phyloP scores from a whole-genome alignment of 92 coral and sea anemone species.

The Paragorgia papillata region DNA sequence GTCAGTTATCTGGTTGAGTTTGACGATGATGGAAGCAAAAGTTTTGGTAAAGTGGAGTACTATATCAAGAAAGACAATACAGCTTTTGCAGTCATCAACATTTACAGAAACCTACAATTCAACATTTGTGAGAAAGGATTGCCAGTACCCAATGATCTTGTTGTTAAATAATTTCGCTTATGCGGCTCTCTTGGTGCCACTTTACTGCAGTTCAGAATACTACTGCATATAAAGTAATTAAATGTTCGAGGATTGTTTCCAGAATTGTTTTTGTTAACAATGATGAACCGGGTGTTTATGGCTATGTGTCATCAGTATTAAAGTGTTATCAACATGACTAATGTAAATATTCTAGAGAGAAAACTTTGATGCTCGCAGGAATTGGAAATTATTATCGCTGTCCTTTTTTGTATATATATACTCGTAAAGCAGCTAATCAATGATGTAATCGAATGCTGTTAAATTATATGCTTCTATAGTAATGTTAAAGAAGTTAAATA shows the following conservation, averaged over 20 bases:
- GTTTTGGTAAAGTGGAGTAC: constrained; percentile 61
- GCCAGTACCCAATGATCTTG: constrained; percentile 55
- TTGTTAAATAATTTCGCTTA: constrained; percentile 49
- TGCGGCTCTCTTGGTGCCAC: constrained; percentile 55
- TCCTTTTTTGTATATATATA: no score
- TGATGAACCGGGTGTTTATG: constrained; percentile 55
- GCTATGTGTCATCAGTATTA: constrained; percentile 62
- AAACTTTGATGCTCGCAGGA: no score
- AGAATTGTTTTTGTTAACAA: constrained; percentile 55
- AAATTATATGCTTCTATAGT: no score
- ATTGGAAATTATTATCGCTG: no score
- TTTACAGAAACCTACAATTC: constrained; percentile 29
- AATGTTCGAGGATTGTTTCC: constrained; percentile 45
- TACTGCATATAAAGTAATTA: constrained; percentile 40
- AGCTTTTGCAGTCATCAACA: constrained; percentile 55
- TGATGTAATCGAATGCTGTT: no score
- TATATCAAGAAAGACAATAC: constrained; percentile 48
- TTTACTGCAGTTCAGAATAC: constrained; percentile 58
- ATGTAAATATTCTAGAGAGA: no score
- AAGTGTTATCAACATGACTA: constrained; percentile 76
- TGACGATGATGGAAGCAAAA: not conserved
- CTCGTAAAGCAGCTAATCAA: no score
- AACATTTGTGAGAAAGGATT: constrained; percentile 56
- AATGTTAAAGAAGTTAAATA: no score
- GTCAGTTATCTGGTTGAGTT: constrained; percentile 62